Base-by-base conservation (phyloP, 2,888 invertebrate genomes). In the Rapana venosa region DNA sequence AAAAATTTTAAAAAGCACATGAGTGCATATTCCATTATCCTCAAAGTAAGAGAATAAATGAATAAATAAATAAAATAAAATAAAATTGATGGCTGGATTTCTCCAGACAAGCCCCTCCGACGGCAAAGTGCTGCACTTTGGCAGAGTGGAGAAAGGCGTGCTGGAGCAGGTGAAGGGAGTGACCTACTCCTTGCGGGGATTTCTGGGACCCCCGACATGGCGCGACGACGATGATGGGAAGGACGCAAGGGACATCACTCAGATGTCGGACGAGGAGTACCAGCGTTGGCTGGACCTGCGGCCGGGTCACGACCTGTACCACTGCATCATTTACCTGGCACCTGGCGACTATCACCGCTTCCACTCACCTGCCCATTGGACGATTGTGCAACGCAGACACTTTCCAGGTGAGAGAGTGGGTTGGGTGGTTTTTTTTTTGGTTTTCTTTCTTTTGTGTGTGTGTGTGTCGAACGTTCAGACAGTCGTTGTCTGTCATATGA, bases 301-400 rank as follows among this genome's bases (percentile, higher is more conserved):
- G 81, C 92, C 93, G 13, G 95, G 93, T 17, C 93, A 94, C 89
- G 97, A 97, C 81, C 97, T 99, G 6, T 99, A 98, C 96, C 99
- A 99, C 94, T 98, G 98, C 95, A 98, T 99, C 5, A 98, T 99
- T 93, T 99, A 99, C 95, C 97, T 99, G 93, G 99, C 99, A 0
- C 99, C 99, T 0, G 99, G 99, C 0, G 99, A 99, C 96, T 99
- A 99, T 96, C 99, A 99, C 96, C 97, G 99, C 91, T 99, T 99
- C 95, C 99, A 99, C 96, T 98, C 99, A 0, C 98, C 98, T 0
- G 97, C 98, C 4, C 97, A 98, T 92, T 99, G 99, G 99, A 97
- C 90, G 15, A 98, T 99, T 0, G 97, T 97, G 0, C 97, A 98
- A 93, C 97, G 99, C 89, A 97, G 99, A 93, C 99, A 99, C 96